A percentile compares a stretch with the other conserved stretches of the same genome.
These are phyloP conservation scores for Dascyllus trimaculatus DNA, from an alignment of 2,113 vertebrate species.

Conservation along the genomic window DNA sequence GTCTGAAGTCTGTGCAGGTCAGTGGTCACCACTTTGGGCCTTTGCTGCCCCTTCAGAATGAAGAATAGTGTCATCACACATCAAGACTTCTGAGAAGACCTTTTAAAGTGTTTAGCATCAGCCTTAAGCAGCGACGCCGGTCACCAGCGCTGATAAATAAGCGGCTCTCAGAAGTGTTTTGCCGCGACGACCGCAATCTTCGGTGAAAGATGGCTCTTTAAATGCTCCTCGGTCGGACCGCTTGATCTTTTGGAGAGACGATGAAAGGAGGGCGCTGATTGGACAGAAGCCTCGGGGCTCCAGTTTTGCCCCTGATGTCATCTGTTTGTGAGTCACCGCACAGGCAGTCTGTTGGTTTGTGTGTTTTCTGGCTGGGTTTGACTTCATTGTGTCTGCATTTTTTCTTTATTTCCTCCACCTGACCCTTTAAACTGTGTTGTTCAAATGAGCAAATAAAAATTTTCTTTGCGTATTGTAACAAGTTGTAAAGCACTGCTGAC, in stretches of 20 bases:
- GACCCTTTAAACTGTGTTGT: no score
- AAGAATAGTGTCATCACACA: neutral
- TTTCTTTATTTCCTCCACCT: neutral
- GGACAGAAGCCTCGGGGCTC: constrained; percentile 37
- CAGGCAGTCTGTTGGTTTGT: no score
- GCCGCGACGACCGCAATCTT: constrained; percentile 33
- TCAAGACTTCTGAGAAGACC: neutral
- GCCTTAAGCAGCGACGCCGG: neutral
- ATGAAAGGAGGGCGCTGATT: constrained; percentile 61
- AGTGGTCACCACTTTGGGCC: neutral
- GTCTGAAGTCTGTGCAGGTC: neutral
- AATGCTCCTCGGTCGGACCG: constrained; percentile 1
- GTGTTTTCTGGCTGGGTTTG: neutral
- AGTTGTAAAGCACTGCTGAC: no score
- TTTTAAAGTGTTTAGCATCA: constrained; percentile 15
- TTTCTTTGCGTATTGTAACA: no score
- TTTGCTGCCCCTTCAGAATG: neutral
- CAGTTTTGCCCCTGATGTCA: constrained; percentile 5
- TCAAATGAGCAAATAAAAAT: no score
- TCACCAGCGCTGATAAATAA: constrained; percentile 44
- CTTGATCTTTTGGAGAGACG: constrained; percentile 45
- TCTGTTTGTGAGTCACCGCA: constrained; percentile 12
- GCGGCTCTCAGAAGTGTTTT: constrained; percentile 3
- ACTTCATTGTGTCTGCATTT: neutral
- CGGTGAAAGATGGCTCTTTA: constrained; percentile 44